Percentiles rank a stretch among this genome's conserved stretches.
Conservation (phyloP, 2,888 invertebrate genomes). For the Acleris emargana region DNA sequence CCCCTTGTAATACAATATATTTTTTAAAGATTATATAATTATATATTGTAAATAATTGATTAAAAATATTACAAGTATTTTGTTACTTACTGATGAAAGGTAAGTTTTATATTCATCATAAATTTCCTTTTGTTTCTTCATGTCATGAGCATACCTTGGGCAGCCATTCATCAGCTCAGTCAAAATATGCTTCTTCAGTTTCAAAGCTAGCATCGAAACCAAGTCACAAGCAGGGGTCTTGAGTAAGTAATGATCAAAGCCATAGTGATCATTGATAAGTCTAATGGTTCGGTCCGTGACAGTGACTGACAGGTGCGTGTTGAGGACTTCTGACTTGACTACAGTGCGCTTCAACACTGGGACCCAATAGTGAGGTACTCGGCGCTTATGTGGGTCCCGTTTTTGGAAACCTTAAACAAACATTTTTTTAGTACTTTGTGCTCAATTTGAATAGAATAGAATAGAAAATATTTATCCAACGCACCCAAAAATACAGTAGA, state of each 20-base stretch:
- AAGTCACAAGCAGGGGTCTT: constrained; percentile 97
- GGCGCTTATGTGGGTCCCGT: constrained; percentile 80
- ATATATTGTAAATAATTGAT: too few relatives aligned
- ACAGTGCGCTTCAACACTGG: constrained; percentile 91
- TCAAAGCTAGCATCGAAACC: constrained; percentile 91
- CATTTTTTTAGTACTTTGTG: background rate
- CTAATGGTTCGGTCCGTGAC: constrained; percentile 93
- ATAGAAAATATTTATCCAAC: too few relatives aligned
- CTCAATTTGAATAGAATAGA: too few relatives aligned
- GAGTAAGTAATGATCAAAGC: constrained; percentile 97
- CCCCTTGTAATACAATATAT: too few relatives aligned
- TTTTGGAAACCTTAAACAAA: constrained; percentile 86
- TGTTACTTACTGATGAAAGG: constrained; percentile 86
- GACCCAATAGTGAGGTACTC: constrained; percentile 94
- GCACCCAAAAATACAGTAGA: too few relatives aligned
- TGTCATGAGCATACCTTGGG: constrained; percentile 86
- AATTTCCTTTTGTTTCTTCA: constrained; percentile 87
- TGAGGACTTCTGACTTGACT: constrained; percentile 94
- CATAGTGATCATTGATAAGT: constrained; percentile 94
- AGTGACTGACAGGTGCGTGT: constrained; percentile 91
- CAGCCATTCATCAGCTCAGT: constrained; percentile 87
- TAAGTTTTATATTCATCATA: constrained; percentile 92
- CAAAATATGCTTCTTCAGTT: constrained; percentile 93
- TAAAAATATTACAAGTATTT: background rate
- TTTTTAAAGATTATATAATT: too few relatives aligned